A percentile compares a stretch with the other conserved stretches of the same genome.
phyloP scores from a whole-genome alignment of 2,888 invertebrate genomes.

The Pheosia gnoma region DNA sequence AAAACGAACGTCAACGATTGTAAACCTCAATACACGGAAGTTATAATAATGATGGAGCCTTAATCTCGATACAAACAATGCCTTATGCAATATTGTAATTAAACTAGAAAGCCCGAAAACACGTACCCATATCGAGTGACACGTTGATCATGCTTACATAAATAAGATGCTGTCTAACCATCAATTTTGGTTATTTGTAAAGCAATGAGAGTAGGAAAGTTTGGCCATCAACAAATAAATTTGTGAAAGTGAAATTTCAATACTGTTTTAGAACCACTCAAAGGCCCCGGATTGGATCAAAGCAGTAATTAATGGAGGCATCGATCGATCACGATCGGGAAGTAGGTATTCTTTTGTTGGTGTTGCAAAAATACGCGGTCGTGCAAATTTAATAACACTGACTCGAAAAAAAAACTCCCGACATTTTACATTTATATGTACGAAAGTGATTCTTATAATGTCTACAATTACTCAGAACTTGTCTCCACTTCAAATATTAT shows the following conservation, averaged over 20 bases:
- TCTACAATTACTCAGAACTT: background rate
- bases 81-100: slow-evolving; percentile 57
- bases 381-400: slow-evolving; percentile 42
- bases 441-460: slow-evolving; percentile 1
- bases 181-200: slow-evolving; percentile 67
- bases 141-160: slow-evolving; percentile 62
- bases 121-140: slow-evolving; percentile 20
- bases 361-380: slow-evolving; percentile 48
- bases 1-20: slow-evolving; percentile 28
- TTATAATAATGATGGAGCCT: slow-evolving; percentile 36
- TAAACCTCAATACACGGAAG: slow-evolving; percentile 37
- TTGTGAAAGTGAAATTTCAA: slow-evolving; percentile 77
- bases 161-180: slow-evolving; percentile 57
- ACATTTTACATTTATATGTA: slow-evolving; percentile 4
- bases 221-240: slow-evolving; percentile 57
- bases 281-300: slow-evolving; percentile 57
- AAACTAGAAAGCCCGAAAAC: slow-evolving; percentile 63
- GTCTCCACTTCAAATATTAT: too few species aligned
- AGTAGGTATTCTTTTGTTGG: slow-evolving; percentile 47
- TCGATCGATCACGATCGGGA: slow-evolving; percentile 58
- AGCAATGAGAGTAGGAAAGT: slow-evolving; percentile 58
- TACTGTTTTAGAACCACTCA: slow-evolving; percentile 66
- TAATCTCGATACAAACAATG: slow-evolving; percentile 47
- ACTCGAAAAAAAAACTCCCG: slow-evolving; percentile 13
- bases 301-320: slow-evolving; percentile 72